Percentiles rank a stretch among this genome's conserved stretches.
Conservation (phyloP, 1,140 invertebrate genomes). For the Plectrocnemia conspersa region DNA sequence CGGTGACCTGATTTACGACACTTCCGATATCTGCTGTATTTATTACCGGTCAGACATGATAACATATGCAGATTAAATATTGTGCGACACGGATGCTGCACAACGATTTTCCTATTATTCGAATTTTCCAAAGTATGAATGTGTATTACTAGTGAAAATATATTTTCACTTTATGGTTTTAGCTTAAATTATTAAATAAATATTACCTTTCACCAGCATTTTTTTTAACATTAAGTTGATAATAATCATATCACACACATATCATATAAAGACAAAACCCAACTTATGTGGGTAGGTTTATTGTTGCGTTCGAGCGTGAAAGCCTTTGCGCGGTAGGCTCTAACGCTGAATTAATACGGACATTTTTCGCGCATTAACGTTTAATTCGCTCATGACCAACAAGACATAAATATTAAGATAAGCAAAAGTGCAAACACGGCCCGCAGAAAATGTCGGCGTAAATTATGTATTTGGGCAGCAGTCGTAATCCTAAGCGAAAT, state of each 20-base stretch:
- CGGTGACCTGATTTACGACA: too few species aligned
- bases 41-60: too few species aligned
- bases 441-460: neutral
- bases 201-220: neutral
- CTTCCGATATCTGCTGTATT: too few species aligned
- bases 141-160: too few species aligned
- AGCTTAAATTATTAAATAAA: neutral
- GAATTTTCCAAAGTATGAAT: too few species aligned
- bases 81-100: too few species aligned
- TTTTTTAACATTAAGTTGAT: neutral
- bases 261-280: neutral
- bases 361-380: neutral
- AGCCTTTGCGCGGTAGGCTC: neutral
- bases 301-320: too few species aligned
- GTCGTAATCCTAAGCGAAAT: neutral
- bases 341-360: too few species aligned
- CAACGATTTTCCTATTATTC: too few species aligned
- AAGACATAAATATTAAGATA: constrained; percentile 14
- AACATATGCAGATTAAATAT: too few species aligned
- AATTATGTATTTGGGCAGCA: constrained; percentile 9
- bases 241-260: too few species aligned
- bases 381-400: constrained; percentile 5
- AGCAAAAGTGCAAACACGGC: constrained; percentile 14
- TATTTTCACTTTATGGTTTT: too few species aligned
- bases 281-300: neutral